phyloP scores from a whole-genome alignment of 2,888 invertebrate genomes.

The Cecidostiba fungosa region DNA sequence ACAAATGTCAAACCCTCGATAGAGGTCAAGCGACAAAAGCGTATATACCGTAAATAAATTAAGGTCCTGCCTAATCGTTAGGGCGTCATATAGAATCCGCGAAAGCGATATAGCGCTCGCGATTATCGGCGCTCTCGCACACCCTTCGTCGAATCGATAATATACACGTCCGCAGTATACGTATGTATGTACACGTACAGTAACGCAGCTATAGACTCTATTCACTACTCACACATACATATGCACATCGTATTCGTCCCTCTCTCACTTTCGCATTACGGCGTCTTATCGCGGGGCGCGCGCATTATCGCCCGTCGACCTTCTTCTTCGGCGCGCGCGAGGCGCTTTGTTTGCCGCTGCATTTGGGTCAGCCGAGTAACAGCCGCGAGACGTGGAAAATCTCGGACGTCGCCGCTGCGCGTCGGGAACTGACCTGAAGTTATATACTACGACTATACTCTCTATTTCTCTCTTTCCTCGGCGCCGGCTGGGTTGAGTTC shows the following conservation, averaged over 20 bases:
- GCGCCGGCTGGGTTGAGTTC: background rate
- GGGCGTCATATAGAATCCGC: background rate
- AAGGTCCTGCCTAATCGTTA: background rate
- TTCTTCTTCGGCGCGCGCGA: background rate
- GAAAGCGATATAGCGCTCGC: background rate
- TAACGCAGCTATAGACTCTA: too few relatives aligned
- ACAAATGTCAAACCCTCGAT: background rate
- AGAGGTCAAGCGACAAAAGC: background rate
- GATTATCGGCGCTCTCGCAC: conserved; percentile 32
- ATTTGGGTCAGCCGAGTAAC: conserved; percentile 43
- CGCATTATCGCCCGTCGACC: conserved; percentile 31
- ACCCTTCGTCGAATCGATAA: conserved; percentile 43
- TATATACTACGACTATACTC: conserved; percentile 11
- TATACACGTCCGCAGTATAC: background rate
- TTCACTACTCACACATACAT: background rate
- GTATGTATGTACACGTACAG: background rate
- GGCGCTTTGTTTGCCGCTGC: conserved; percentile 28
- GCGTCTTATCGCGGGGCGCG: conserved; percentile 19
- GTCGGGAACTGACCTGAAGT: conserved; percentile 44
- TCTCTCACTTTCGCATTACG: background rate
- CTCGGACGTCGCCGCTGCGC: conserved; percentile 19
- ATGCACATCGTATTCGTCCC: background rate
- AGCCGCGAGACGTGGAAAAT: conserved; percentile 24
- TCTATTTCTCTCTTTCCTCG: background rate
- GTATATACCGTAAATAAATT: background rate